phyloP scores from a whole-genome alignment of 1,140 invertebrate genomes.

The Drosophila lacertosa region DNA sequence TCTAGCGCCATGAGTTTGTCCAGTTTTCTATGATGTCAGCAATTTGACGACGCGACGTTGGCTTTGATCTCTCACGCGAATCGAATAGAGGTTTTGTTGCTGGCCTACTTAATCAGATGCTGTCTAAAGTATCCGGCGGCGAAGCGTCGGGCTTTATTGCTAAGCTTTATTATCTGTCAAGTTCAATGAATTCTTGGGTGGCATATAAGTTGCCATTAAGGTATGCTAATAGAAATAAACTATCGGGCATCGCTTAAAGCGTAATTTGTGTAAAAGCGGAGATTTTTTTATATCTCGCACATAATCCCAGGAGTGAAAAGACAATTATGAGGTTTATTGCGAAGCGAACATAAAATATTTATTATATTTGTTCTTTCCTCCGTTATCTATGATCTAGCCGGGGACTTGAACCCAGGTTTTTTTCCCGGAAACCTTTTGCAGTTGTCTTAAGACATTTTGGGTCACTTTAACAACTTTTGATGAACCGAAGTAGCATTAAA shows the following conservation, averaged over 20 bases:
- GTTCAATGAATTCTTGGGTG: background rate
- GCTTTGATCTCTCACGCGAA: constrained; percentile 38
- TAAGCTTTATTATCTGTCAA: constrained; percentile 14
- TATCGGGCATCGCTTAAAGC: background rate
- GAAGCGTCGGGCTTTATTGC: background rate
- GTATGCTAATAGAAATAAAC: background rate
- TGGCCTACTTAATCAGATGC: constrained; percentile 35
- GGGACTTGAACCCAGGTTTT: too few species aligned
- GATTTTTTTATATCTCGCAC: too few species aligned
- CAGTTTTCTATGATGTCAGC: constrained; percentile 35
- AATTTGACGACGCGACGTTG: constrained; percentile 11
- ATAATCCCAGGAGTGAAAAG: too few species aligned
- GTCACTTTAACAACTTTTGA: too few species aligned
- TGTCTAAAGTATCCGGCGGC: background rate
- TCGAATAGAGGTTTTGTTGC: background rate
- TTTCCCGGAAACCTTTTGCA: too few species aligned
- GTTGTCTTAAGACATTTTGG: too few species aligned
- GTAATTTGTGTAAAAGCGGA: background rate
- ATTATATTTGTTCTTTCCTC: too few species aligned
- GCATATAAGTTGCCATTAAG: background rate
- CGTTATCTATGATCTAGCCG: too few species aligned
- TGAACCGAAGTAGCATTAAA: too few species aligned
- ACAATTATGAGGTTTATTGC: too few species aligned
- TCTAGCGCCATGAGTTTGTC: constrained; percentile 13
- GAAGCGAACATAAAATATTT: too few species aligned